Conservation (phyloP, 2,888 invertebrate genomes). For the Biston betularia region DNA sequence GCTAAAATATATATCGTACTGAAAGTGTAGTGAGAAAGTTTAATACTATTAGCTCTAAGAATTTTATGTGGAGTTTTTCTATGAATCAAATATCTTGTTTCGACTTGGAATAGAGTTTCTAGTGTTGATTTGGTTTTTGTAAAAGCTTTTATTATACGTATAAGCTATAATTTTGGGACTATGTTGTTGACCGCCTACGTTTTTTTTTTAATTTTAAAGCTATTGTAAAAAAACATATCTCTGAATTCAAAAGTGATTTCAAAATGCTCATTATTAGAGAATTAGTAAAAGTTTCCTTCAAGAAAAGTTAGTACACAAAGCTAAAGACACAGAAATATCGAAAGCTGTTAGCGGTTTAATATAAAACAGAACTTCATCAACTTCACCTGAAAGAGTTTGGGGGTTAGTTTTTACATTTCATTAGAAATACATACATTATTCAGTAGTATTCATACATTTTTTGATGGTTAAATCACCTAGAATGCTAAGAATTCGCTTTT, state of each 20-base stretch:
- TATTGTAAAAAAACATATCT: background rate
- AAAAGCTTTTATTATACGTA: too few species aligned
- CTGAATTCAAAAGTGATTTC: slow-evolving; percentile 3
- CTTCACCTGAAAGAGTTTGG: slow-evolving; percentile 78
- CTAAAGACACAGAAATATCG: slow-evolving; percentile 74
- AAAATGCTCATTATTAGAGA: background rate
- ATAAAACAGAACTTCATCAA: slow-evolving; percentile 53
- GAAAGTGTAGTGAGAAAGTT: background rate
- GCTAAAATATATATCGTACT: slow-evolving; percentile 11
- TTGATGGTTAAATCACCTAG: background rate
- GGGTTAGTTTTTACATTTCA: slow-evolving; percentile 54
- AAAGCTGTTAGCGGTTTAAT: slow-evolving; percentile 67
- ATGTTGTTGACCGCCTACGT: too few species aligned
- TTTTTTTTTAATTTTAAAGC: too few species aligned
- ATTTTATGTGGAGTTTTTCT: slow-evolving; percentile 2
- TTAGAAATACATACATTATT: slow-evolving; percentile 46
- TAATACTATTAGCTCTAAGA: slow-evolving; percentile 15
- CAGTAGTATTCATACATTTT: slow-evolving; percentile 26
- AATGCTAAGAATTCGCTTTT: too few species aligned
- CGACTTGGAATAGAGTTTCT: background rate
- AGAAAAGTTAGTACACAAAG: slow-evolving; percentile 72
- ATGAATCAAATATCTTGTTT: background rate
- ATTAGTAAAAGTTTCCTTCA: slow-evolving; percentile 68
- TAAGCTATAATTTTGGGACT: too few species aligned
- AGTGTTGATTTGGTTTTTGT: background rate